phyloP scores from a whole-genome alignment of 2,888 invertebrate genomes.

The Phyllotreta cruciferae region DNA sequence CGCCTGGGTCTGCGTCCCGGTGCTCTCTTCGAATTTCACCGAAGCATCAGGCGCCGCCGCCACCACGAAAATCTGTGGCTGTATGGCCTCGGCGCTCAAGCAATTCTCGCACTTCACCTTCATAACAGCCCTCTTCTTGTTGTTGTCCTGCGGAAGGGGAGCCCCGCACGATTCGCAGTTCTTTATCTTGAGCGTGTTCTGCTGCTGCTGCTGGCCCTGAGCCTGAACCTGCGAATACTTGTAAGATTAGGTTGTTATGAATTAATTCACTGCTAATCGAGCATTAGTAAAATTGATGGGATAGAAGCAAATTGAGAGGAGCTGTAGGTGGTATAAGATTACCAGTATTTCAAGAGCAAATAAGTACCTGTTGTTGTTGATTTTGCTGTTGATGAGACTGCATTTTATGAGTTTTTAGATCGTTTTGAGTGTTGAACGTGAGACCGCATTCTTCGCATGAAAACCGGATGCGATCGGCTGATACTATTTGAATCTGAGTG shows the following conservation, averaged over 20 bases:
- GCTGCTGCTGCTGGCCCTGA: slow-evolving; percentile 53
- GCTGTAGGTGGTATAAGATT: too few species aligned
- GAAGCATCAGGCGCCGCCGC: slow-evolving; percentile 61
- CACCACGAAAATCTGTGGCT: slow-evolving; percentile 69
- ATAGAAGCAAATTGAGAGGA: too few species aligned
- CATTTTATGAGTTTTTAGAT: slow-evolving; percentile 60
- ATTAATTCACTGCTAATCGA: too few species aligned
- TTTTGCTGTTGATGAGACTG: slow-evolving; percentile 61
- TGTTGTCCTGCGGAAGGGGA: slow-evolving; percentile 58
- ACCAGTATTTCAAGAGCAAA: too few species aligned
- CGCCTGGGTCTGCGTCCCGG: slow-evolving; percentile 55
- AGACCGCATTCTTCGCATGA: slow-evolving; percentile 60
- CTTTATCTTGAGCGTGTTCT: slow-evolving; percentile 58
- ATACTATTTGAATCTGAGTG: slow-evolving; percentile 67
- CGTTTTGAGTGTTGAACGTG: slow-evolving; percentile 57
- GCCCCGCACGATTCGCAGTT: slow-evolving; percentile 60
- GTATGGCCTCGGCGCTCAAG: slow-evolving; percentile 59
- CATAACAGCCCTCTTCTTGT: slow-evolving; percentile 60
- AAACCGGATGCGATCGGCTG: slow-evolving; percentile 62
- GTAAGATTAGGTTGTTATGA: too few species aligned
- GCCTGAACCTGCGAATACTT: slow-evolving; percentile 16
- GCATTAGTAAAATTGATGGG: too few species aligned
- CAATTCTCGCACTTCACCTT: slow-evolving; percentile 60
- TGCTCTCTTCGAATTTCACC: slow-evolving; percentile 57
- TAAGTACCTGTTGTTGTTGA: slow-evolving; percentile 51